Evolutionary conservation across 2,113 vertebrate genomes (phyloP), one percentile per base, ranked within the genome.

Genomic region (Daphoenositta chrysoptera): DNA sequence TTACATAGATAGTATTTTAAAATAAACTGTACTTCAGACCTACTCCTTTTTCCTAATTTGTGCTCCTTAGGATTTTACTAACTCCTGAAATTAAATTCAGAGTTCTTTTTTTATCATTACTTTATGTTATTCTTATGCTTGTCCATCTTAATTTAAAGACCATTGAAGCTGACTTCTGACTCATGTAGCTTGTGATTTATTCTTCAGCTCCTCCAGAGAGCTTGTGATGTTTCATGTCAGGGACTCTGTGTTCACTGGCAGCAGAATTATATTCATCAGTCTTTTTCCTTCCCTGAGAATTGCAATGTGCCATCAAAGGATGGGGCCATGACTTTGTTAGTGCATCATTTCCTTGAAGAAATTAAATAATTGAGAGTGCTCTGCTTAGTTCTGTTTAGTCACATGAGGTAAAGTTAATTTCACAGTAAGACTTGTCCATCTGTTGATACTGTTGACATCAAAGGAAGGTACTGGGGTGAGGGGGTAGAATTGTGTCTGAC

Each of bases 281-380:
- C 83, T 76, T 90, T 58, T 86, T 63, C 39, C 63, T 93, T 78
- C 72, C 57, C 48, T 51, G 87, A 75, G 83, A 90, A 73, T 92
- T 95, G 89, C 53, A 75, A 83, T 83, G 47, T 90, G 63, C 83
- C 75, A 75, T 95, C 91, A 95, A 93, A 80, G 56, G 47, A 95
- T 56, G 68, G 28, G 68, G 50, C 82, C 71, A 64, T 86, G 90
- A 92, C 68, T 94, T 95, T 77, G 82, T 90, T 90, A 96, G 87
- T 77, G 56, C 87, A 91, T 94, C 71, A 94, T 96, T 97, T 96
- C 79, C 93, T 90, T 91, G 68, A 95, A 94, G 86, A 96, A 96
- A 94, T 93, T 31, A 91, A 96, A 92, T 88, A 95, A 94, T 66
- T 80, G 75, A 80, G 75, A 92, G 58, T 83, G 85, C 35, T 88